These are phyloP conservation scores for Neodiprion fabricii DNA, from an alignment of 1,140 invertebrate genomes.

Conservation along the genomic window DNA sequence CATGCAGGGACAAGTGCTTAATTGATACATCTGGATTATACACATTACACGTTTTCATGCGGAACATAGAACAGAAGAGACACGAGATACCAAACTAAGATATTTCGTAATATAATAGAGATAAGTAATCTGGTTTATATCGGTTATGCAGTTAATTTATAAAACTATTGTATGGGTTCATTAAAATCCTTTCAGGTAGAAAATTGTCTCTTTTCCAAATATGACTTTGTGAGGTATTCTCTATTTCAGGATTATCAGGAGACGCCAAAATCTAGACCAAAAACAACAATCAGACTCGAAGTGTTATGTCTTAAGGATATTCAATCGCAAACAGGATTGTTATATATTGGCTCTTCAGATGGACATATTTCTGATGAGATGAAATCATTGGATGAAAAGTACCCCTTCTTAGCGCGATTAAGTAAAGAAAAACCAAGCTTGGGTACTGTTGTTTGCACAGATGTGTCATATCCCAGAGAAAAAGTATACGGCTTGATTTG, in stretches of 20 bases:
- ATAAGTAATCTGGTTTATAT: conserved; percentile 1
- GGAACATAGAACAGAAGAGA: neutral
- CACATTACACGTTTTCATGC: neutral
- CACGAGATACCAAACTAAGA: neutral
- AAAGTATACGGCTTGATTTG: conserved; percentile 24
- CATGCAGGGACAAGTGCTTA: neutral
- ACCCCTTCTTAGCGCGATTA: conserved; percentile 25
- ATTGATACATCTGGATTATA: neutral
- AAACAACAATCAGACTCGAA: neutral
- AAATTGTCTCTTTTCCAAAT: neutral
- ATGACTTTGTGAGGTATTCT: neutral
- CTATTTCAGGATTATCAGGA: neutral
- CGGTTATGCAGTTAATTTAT: neutral
- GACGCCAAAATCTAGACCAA: neutral
- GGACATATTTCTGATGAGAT: conserved; percentile 36
- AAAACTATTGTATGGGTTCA: neutral
- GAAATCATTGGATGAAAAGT: conserved; percentile 34
- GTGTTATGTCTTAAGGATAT: neutral
- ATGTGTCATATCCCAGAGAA: conserved; percentile 1
- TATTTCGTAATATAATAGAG: neutral
- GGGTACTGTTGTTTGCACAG: conserved; percentile 14
- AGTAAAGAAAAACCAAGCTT: conserved; percentile 9
- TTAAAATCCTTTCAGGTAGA: neutral
- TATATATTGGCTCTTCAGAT: conserved; percentile 39
- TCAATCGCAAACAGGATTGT: neutral